Evolutionary conservation across 2,113 vertebrate species (phyloP).

Genomic region (Sciurus niger): DNA sequence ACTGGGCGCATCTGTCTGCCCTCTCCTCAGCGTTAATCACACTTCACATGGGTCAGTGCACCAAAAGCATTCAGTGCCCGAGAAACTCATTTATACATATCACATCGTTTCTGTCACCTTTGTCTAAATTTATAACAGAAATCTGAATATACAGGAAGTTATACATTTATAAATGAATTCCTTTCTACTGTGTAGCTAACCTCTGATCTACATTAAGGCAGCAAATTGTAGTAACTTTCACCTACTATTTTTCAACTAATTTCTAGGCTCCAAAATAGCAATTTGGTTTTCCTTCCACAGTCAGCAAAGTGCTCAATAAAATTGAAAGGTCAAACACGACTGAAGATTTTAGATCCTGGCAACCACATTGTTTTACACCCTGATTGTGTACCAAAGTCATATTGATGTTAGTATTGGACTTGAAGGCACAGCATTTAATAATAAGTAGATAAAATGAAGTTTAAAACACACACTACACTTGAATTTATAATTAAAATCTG

Average conservation of each 20-base stretch:
- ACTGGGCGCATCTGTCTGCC: neutral
- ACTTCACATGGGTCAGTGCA: neutral
- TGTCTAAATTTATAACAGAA: neutral
- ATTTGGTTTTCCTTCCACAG: neutral
- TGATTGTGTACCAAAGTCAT: neutral
- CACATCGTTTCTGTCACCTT: neutral
- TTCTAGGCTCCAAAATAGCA: neutral
- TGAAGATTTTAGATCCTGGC: neutral
- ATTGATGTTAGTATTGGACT: neutral
- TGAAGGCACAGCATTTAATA: neutral
- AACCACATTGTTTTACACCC: neutral
- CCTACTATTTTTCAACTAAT: neutral
- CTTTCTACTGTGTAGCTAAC: neutral
- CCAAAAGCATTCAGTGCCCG: neutral
- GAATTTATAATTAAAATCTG: neutral
- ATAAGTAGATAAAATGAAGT: neutral
- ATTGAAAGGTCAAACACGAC: neutral
- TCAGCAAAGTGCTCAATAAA: neutral
- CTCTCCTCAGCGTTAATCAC: conserved; percentile 14
- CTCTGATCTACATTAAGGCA: neutral
- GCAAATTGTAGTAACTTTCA: neutral
- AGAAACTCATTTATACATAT: conserved; percentile 43
- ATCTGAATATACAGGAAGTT: conserved; percentile 2
- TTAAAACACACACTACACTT: neutral
- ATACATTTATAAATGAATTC: neutral